These are phyloP conservation scores for Gymnoscopelus braueri DNA, from an alignment of 2,797 vertebrate species.

Conservation along the genomic window DNA sequence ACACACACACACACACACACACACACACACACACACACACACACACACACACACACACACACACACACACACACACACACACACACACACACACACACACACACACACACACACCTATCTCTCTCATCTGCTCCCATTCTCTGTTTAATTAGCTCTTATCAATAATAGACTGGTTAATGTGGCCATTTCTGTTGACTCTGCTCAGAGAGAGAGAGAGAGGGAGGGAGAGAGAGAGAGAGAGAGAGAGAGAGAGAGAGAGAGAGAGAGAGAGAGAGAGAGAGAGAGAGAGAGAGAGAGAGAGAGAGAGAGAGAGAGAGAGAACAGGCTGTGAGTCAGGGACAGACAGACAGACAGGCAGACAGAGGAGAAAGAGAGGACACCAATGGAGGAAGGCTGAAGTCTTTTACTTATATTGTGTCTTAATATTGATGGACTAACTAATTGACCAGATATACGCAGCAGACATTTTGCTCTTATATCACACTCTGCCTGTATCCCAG, in stretches of 20 bases:
- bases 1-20: not conserved
- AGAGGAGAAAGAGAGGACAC: no score
- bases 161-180: conserved; percentile 84
- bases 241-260: conserved; percentile 47
- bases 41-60: conserved; percentile 8
- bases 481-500: no score
- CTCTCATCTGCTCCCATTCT: conserved; percentile 82
- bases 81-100: not conserved
- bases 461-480: no score
- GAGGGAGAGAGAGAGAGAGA: not conserved
- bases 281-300: conserved; percentile 13
- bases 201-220: conserved; percentile 53
- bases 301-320: no score
- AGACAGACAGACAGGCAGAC: not conserved
- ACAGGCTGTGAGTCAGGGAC: no score
- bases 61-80: conserved; percentile 6
- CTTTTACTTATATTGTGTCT: no score
- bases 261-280: not conserved
- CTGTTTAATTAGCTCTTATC: conserved; percentile 88
- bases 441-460: no score
- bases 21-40: conserved; percentile 3
- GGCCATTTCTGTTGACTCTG: conserved; percentile 73
- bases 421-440: no score
- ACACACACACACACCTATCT: conserved; percentile 66
- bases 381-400: no score